A percentile compares a stretch with the other conserved stretches of the same genome.
Conservation (phyloP, 2,113 vertebrate species). For the Gambusia affinis region DNA sequence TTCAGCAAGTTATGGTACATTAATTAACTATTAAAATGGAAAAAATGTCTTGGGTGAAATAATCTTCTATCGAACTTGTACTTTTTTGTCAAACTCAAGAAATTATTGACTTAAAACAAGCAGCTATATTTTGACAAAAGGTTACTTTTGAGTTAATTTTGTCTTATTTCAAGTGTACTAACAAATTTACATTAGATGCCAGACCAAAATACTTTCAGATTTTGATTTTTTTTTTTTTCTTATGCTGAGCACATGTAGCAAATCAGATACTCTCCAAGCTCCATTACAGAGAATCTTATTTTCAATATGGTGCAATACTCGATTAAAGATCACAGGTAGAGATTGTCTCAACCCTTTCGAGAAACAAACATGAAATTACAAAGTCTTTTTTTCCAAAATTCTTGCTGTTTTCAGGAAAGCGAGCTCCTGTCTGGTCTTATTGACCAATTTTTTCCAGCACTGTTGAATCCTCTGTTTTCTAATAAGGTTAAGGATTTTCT, state of each 20-base stretch:
- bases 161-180: too few relatives aligned
- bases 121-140: too few relatives aligned
- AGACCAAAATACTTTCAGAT: too few relatives aligned
- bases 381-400: conserved; percentile 17
- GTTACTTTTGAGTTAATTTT: too few relatives aligned
- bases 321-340: conserved; percentile 35
- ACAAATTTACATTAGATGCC: too few relatives aligned
- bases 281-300: conserved; percentile 12
- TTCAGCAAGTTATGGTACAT: too few relatives aligned
- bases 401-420: neutral
- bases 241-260: conserved; percentile 45
- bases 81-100: too few relatives aligned
- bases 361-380: conserved; percentile 22
- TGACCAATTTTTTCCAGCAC: conserved; percentile 46
- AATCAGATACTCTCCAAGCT: conserved; percentile 27
- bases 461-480: conserved; percentile 52
- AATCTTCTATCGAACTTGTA: too few relatives aligned
- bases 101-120: too few relatives aligned
- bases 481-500: conserved; percentile 61
- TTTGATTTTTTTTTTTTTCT: neutral
- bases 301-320: conserved; percentile 18
- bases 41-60: too few relatives aligned
- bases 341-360: conserved; percentile 12
- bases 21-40: too few relatives aligned
- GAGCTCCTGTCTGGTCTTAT: conserved; percentile 19